Percentiles rank a stretch among this genome's conserved stretches.
These are phyloP conservation scores for Hetaerina americana DNA, from an alignment of 1,140 invertebrate genomes.

Conservation along the genomic window DNA sequence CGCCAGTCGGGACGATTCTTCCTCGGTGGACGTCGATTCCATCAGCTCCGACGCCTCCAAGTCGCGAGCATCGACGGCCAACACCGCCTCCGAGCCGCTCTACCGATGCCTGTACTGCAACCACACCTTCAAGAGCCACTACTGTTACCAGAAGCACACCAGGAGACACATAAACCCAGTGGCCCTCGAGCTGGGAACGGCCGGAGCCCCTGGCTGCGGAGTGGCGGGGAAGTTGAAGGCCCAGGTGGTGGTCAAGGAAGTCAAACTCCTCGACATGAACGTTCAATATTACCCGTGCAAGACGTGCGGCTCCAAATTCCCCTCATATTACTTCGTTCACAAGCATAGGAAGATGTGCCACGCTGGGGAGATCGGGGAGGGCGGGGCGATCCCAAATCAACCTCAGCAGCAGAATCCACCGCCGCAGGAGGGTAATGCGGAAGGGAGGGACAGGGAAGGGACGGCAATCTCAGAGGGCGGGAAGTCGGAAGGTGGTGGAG, in stretches of 20 bases:
- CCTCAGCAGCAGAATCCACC: too few species aligned
- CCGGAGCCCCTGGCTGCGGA: conserved; percentile 32
- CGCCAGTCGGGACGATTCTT: neutral
- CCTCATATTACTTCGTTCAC: conserved; percentile 86
- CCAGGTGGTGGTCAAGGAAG: conserved; percentile 16
- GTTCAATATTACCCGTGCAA: conserved; percentile 87
- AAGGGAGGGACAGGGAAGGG: neutral
- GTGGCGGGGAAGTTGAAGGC: conserved; percentile 12
- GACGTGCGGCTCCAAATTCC: conserved; percentile 81
- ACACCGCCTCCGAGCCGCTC: conserved; percentile 16
- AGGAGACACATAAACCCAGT: conserved; percentile 47
- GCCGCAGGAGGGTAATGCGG: too few species aligned
- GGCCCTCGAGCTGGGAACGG: conserved; percentile 19
- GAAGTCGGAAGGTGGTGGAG: neutral
- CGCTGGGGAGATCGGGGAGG: conserved; percentile 30
- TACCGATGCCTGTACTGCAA: conserved; percentile 65
- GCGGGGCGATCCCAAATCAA: too few species aligned
- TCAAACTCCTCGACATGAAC: conserved; percentile 57
- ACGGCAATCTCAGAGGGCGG: neutral
- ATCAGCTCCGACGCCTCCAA: neutral
- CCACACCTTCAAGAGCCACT: conserved; percentile 68
- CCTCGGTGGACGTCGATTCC: neutral
- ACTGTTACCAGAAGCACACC: conserved; percentile 69
- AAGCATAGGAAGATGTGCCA: conserved; percentile 80
- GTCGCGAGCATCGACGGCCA: neutral